These are phyloP conservation scores for Myripristis murdjan DNA, from an alignment of 2,797 vertebrate genomes.

Conservation along the genomic window DNA sequence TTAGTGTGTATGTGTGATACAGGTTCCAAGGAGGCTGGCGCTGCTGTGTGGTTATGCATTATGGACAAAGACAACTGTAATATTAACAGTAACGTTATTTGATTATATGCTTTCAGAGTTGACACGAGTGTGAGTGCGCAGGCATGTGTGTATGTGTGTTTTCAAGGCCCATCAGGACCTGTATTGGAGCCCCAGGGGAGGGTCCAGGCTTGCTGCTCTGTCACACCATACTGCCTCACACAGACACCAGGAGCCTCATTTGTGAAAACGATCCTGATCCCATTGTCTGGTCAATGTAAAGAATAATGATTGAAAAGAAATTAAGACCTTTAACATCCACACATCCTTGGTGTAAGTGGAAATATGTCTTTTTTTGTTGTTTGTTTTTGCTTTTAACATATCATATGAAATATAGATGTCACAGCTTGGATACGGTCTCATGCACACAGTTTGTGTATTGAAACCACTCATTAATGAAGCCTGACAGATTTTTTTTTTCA, in stretches of 20 bases:
- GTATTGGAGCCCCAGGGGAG: conserved; percentile 55
- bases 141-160: conserved; percentile 51
- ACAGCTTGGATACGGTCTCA: conserved; percentile 21
- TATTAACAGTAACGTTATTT: conserved; percentile 21
- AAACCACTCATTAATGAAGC: conserved; percentile 43
- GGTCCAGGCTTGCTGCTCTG: conserved; percentile 76
- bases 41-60: conserved; percentile 27
- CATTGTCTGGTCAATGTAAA: conserved; percentile 16
- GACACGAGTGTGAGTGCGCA: conserved; percentile 34
- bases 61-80: conserved; percentile 35
- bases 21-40: conserved; percentile 10
- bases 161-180: conserved; percentile 42
- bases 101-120: conserved; percentile 43
- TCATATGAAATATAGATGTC: conserved; percentile 36
- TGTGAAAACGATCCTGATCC: conserved; percentile 15
- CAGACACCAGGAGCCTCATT: conserved; percentile 50
- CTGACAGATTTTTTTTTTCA: conserved; percentile 29
- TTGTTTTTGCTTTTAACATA: conserved; percentile 56
- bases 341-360: background rate
- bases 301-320: conserved; percentile 25
- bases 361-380: conserved; percentile 11
- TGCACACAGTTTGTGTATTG: conserved; percentile 5
- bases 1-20: conserved; percentile 28
- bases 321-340: background rate
- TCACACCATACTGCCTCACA: conserved; percentile 80